Evolutionary conservation across 2,797 vertebrate genomes (phyloP).

Genomic region (Luscinia megarhynchos): DNA sequence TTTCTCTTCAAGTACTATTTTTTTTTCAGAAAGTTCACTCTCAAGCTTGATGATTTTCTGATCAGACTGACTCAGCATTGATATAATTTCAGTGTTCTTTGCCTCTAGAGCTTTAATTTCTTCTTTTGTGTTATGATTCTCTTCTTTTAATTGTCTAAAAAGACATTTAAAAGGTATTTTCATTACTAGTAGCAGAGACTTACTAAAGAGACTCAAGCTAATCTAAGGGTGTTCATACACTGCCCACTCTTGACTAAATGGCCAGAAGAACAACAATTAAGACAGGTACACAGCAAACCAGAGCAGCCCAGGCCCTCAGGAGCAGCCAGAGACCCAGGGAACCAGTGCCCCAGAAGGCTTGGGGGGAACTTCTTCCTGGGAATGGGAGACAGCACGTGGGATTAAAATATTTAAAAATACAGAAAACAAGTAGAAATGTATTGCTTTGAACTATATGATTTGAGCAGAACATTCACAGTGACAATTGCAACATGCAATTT

Average conservation of each 20-base stretch:
- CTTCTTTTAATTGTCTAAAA: conserved; percentile 81
- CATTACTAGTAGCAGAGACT: background rate
- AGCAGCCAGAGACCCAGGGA: background rate
- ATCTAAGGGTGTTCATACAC: background rate
- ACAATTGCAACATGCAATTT: background rate
- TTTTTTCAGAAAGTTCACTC: conserved; percentile 79
- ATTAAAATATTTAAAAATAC: background rate
- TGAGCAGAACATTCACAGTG: background rate
- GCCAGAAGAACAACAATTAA: background rate
- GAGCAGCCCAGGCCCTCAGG: background rate
- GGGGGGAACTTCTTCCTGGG: background rate
- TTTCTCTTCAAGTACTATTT: conserved; percentile 71
- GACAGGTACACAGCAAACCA: background rate
- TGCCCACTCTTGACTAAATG: background rate
- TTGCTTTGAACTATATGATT: accelerated
- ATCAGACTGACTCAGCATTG: conserved; percentile 74
- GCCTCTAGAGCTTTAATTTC: conserved; percentile 65
- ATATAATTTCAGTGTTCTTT: conserved; percentile 78
- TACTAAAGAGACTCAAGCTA: background rate
- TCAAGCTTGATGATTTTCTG: conserved; percentile 78
- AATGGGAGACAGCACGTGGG: accelerated
- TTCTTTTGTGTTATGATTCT: conserved; percentile 74
- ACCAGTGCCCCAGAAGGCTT: background rate
- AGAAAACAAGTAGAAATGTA: background rate
- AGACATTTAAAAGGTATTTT: background rate